phyloP scores from a whole-genome alignment of 2,888 invertebrate species.

The Frankliniella intonsa region DNA sequence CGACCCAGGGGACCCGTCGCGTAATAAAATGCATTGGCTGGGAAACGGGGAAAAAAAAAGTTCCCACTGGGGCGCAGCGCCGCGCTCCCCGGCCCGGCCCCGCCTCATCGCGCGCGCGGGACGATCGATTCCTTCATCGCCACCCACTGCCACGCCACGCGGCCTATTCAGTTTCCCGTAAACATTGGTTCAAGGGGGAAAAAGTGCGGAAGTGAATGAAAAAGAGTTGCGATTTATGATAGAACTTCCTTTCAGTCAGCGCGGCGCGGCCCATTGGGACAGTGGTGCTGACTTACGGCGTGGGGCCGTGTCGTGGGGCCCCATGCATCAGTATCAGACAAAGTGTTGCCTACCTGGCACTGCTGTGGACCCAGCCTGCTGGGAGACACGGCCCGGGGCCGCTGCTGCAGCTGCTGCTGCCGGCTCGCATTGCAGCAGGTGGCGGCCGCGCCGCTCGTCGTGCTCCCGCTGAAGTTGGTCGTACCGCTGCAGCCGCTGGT shows the following conservation, averaged over 20 bases:
- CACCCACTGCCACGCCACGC: too few species aligned
- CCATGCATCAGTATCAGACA: too few species aligned
- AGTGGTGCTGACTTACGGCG: too few species aligned
- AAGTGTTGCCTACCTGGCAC: conserved; percentile 66
- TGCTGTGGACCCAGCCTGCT: conserved; percentile 88
- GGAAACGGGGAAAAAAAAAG: background rate
- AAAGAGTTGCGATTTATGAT: conserved; percentile 27
- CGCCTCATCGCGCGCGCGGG: background rate
- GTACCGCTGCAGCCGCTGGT: conserved; percentile 39
- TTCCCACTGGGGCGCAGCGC: background rate
- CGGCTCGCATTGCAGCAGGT: too few species aligned
- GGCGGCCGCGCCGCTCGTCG: too few species aligned
- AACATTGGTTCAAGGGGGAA: conserved; percentile 29
- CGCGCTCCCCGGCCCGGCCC: conserved; percentile 28
- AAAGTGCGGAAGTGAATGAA: conserved; percentile 28
- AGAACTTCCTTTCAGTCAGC: background rate
- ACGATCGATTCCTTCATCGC: too few species aligned
- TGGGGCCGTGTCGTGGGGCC: too few species aligned
- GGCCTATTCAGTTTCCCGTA: background rate
- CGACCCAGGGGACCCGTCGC: too few species aligned
- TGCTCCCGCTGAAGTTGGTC: conserved; percentile 48
- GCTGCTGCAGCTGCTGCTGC: conserved; percentile 58
- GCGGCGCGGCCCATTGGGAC: too few species aligned
- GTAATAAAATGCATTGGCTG: background rate
- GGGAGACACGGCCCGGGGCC: conserved; percentile 83